A percentile compares a stretch with the other conserved stretches of the same genome.
Evolutionary conservation across 2,888 invertebrate species (phyloP).

Genomic region (Erebia epiphron): DNA sequence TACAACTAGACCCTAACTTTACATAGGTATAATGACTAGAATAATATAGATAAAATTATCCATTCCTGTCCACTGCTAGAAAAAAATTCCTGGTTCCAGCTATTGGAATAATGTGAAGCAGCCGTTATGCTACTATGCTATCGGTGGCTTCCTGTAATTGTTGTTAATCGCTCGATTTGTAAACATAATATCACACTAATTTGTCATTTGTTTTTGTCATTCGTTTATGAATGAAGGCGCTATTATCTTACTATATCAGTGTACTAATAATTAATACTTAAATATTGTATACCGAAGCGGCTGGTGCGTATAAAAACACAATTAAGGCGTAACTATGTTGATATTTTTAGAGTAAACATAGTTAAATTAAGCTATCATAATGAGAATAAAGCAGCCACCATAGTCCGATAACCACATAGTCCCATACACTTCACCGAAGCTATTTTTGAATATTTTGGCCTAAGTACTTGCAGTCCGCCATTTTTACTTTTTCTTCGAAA

Average conservation of each 20-base stretch:
- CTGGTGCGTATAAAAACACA: not conserved
- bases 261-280: not conserved
- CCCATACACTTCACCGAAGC: too few relatives aligned
- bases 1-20: too few relatives aligned
- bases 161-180: conserved; percentile 13
- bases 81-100: not conserved
- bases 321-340: not conserved
- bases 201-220: conserved; percentile 1
- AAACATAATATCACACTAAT: not conserved
- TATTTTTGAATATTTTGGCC: too few relatives aligned
- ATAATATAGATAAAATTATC: too few relatives aligned
- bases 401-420: too few relatives aligned
- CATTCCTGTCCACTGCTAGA: too few relatives aligned
- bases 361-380: too few relatives aligned
- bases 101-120: not conserved
- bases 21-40: too few relatives aligned
- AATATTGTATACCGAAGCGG: not conserved
- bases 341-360: not conserved
- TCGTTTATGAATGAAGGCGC: not conserved
- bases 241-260: not conserved
- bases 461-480: too few relatives aligned
- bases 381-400: too few relatives aligned
- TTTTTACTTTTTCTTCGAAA: too few relatives aligned
- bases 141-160: conserved; percentile 22
- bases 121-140: not conserved